Evolutionary conservation across 2,888 invertebrate genomes (phyloP), one percentile per base, ranked within the genome.

Genomic region (Synergus gifuensis): DNA sequence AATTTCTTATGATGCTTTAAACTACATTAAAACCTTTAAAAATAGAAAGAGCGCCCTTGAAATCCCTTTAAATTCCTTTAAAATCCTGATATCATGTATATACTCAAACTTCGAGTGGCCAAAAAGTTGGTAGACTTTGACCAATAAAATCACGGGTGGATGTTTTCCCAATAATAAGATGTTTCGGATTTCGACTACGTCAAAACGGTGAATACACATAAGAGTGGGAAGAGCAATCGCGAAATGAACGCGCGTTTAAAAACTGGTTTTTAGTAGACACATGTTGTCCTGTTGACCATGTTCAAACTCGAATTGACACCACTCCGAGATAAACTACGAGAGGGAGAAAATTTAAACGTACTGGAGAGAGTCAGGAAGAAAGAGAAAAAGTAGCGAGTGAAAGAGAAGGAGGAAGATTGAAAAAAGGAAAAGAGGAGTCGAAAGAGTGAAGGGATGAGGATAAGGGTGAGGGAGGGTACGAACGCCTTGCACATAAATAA

Each of bases 271-370:
- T 89, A 89, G 91, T 91, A 90, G 90, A 91, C 90, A 90, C 89
- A 87, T 88, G 89, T 91, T 89, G 91, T 90, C 88, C 90, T 88
- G 88, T 88, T 90, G 88, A 81, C 87, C 89, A 88, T 90, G 89
- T 89, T 89, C 90, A 92, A 92, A 92, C 91, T 90, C 89, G 90
- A 92, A 91, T 91, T 91, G 92, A 92, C 92, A 92, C 90, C 87
- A 88, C 87, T 87, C 88, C 87, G 81, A 89, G 90, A 90, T 89
- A 90, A 89, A 89, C 86, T 87, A 87, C 85, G 84, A 83, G 82
- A 83, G 84, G 69, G 62, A 79, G 76, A 67, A 80, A 63, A 76
- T 78, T 76, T 76, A 58, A 81, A 79, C 79, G 40, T 42, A n/a
- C 49, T 44, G 11, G 67, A 73, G 77, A 60, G 80, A 49, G 66